Conservation (phyloP, 2,888 invertebrate genomes). For the Epiblema foenella region DNA sequence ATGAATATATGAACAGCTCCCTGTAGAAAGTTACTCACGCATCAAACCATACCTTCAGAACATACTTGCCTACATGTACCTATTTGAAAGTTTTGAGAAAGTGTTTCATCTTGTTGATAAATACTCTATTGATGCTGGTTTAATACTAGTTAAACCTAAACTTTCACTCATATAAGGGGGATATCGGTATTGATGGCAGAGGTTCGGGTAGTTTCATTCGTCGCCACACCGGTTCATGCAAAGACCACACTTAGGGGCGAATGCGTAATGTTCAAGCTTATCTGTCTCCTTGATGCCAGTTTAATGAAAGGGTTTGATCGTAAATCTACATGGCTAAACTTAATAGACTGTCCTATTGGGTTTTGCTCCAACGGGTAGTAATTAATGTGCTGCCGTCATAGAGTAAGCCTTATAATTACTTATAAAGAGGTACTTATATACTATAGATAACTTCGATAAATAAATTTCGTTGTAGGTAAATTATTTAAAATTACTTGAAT, state of each 20-base stretch:
- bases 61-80: too few species aligned
- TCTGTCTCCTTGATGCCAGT: conserved; percentile 82
- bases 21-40: not conserved
- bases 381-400: conserved; percentile 81
- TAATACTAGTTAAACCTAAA: conserved; percentile 48
- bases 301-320: conserved; percentile 84
- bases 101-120: conserved; percentile 26
- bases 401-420: conserved; percentile 78
- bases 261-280: conserved; percentile 77
- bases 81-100: conserved; percentile 1
- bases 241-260: conserved; percentile 76
- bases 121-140: conserved; percentile 33
- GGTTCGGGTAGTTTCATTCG: conserved; percentile 67
- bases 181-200: conserved; percentile 40
- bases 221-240: conserved; percentile 70
- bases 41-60: not conserved
- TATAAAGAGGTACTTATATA: not conserved
- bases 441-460: too few species aligned
- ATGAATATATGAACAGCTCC: not conserved
- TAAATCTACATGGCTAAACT: conserved; percentile 82
- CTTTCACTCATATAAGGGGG: conserved; percentile 65
- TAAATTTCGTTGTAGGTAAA: too few species aligned
- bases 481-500: too few species aligned
- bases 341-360: conserved; percentile 79
- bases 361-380: conserved; percentile 71